Percentiles rank a stretch among this genome's conserved stretches.
Evolutionary conservation across 2,797 vertebrate species (phyloP).

Genomic region (Dendrocincla tyrannina): DNA sequence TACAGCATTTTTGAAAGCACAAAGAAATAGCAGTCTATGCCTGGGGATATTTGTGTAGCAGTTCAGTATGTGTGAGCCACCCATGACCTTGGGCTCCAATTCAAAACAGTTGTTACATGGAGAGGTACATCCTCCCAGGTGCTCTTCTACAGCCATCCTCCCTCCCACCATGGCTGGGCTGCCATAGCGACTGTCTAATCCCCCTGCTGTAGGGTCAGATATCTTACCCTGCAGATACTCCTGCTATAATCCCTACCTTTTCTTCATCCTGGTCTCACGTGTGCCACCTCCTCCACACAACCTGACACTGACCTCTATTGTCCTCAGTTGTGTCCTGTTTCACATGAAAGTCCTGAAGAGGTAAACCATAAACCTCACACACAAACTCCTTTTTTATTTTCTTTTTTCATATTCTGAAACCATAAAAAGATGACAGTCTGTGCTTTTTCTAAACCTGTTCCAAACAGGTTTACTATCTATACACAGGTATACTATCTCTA

Average conservation of each 20-base stretch:
- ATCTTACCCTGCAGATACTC: background rate
- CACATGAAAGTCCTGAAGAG: background rate
- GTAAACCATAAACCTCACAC: background rate
- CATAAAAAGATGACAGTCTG: background rate
- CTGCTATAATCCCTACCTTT: rapidly evolving
- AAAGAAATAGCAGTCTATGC: background rate
- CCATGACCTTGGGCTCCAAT: background rate
- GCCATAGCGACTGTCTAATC: background rate
- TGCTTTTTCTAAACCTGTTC: background rate
- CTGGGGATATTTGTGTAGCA: background rate
- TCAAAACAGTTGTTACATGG: background rate
- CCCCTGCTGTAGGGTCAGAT: background rate
- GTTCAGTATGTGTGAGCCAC: background rate
- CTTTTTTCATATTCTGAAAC: background rate
- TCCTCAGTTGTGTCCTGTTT: background rate
- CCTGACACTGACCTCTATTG: background rate
- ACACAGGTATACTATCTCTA: no score
- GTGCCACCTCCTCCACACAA: background rate
- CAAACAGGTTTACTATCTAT: no score
- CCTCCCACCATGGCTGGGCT: background rate
- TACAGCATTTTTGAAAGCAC: background rate
- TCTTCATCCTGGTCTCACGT: background rate
- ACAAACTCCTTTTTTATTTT: background rate
- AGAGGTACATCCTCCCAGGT: background rate
- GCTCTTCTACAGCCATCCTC: background rate